Percentiles rank a stretch among this genome's conserved stretches.
phyloP scores from a whole-genome alignment of 2,113 vertebrate genomes.

The Triplophysa rosa region DNA sequence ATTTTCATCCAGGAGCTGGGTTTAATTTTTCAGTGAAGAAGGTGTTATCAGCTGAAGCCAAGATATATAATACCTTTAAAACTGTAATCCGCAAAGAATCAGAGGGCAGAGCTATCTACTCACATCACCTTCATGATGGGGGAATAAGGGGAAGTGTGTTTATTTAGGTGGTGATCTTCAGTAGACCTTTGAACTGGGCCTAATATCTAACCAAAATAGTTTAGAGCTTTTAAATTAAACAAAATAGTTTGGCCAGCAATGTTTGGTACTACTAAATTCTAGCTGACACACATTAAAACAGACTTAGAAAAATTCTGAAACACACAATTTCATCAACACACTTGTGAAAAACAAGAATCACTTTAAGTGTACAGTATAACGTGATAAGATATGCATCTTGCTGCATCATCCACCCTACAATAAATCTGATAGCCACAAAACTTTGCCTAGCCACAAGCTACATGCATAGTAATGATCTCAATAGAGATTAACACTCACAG shows the following conservation, averaged over 20 bases:
- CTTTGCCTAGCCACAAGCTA: constrained; percentile 31
- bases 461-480: not conserved
- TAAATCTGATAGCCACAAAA: constrained; percentile 13
- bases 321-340: not conserved
- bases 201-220: not conserved
- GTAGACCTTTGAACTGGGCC: constrained; percentile 9
- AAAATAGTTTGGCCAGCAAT: constrained; percentile 8
- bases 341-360: not conserved
- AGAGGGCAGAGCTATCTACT: not conserved
- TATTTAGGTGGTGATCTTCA: constrained; percentile 25
- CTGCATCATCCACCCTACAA: not conserved
- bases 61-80: not conserved
- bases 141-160: not conserved
- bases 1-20: not conserved
- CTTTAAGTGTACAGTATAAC: not conserved
- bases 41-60: not conserved
- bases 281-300: constrained; percentile 14
- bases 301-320: not conserved
- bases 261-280: not conserved
- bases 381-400: not conserved
- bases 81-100: not conserved
- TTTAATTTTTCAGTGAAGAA: not conserved
- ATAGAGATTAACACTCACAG: constrained; percentile 4
- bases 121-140: not conserved
- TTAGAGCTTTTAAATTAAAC: not conserved